Base-by-base conservation (phyloP, 2,888 invertebrate genomes). In the Ypsolopha sequella region DNA sequence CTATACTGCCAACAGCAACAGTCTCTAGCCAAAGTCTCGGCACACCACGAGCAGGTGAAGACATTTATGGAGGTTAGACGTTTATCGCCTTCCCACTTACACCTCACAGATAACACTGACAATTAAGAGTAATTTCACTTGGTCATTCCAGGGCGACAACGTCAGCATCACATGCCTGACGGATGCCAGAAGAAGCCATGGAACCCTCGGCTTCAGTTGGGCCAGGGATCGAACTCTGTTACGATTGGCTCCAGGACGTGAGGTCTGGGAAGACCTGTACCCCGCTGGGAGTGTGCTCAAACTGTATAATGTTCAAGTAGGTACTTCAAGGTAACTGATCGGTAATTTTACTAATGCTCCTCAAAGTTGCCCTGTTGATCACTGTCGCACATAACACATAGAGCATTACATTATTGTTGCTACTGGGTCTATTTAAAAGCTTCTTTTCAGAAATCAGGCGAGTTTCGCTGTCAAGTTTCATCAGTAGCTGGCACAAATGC, bases 261-360 rank as follows among this genome's bases (percentile, higher is more conserved):
- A 93, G 63, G 92, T 93, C 60, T 95, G 95, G 91, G 95, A 95
- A 68, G 94, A 95, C 65, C 85, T 95, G 34, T 93, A 91, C 70
- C 95, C 95, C 0, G 91, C 93, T 53, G 95, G 95, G 7, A 95
- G 93, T 63, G 92, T 95, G 51, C 80, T 95, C 6, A 93, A 93
- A 67, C 90, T 95, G 35, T 91, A 90, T 60, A 92, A 92, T 60
- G 90, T 93, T 46, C 93, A 93, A 87, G 94, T 93, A 74, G 66
- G 47, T 47, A 47, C 47, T 36, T 47, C 47, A 47, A 47, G 47
- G 47, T 47, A 47, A 47, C 47, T 47, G 47, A 36, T 47, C 36
- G 47, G 35, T 11, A 14, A 9, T 47, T 47, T 24, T 44, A 10
- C 7, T 8, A 6, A 6, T 33, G 10, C n/a, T 51, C 52, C 34